A percentile compares a stretch with the other conserved stretches of the same genome.
phyloP scores from a whole-genome alignment of 2,888 invertebrate genomes.

The Noctua fimbriata region DNA sequence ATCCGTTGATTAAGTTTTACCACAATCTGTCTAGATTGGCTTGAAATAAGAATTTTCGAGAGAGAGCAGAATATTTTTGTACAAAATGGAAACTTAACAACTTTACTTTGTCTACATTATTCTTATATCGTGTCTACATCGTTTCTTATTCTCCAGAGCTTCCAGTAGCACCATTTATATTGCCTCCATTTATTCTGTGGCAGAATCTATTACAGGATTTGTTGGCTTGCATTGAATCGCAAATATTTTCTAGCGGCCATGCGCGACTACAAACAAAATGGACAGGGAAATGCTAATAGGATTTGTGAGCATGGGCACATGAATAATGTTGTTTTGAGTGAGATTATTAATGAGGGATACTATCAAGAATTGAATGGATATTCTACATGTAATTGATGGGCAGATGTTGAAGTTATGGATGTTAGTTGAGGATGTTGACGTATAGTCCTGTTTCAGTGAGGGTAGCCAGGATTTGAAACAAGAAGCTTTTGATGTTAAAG shows the following conservation, averaged over 20 bases:
- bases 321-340: constrained; percentile 69
- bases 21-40: too few species aligned
- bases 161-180: constrained; percentile 57
- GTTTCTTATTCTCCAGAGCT: constrained; percentile 47
- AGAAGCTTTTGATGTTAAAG: neutral
- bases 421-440: constrained; percentile 3
- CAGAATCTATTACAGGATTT: constrained; percentile 70
- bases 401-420: constrained; percentile 24
- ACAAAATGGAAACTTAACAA: neutral
- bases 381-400: constrained; percentile 48
- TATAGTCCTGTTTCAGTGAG: neutral
- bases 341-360: constrained; percentile 64
- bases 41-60: neutral
- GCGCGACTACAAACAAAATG: constrained; percentile 59
- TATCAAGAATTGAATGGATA: constrained; percentile 56
- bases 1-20: neutral
- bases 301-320: constrained; percentile 68
- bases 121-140: constrained; percentile 18
- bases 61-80: neutral
- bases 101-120: constrained; percentile 21
- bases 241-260: constrained; percentile 61
- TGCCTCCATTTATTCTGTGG: constrained; percentile 62
- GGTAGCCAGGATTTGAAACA: neutral
- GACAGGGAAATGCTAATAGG: constrained; percentile 68
- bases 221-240: constrained; percentile 66